Evolutionary conservation across 2,797 vertebrate genomes (phyloP).

Genomic region (Phalanger gymnotis): DNA sequence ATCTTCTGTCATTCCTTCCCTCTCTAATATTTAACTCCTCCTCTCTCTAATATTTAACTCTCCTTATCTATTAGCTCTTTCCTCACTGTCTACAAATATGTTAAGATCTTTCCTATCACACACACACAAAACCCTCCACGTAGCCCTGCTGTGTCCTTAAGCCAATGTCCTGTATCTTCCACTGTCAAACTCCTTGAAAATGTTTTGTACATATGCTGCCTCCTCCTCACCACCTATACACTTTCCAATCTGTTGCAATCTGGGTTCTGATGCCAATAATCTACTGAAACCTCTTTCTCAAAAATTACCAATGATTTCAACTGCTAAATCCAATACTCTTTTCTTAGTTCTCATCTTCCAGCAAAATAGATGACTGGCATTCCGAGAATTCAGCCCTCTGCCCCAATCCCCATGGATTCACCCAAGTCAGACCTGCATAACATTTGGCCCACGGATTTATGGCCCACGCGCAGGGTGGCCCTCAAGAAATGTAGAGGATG

Average conservation of each 20-base stretch:
- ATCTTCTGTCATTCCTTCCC: not conserved
- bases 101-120: not conserved
- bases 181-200: not conserved
- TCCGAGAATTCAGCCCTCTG: not conserved
- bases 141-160: not conserved
- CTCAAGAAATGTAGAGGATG: no score
- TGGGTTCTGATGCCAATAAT: not conserved
- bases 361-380: not conserved
- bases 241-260: not conserved
- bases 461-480: no score
- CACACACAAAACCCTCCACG: not conserved
- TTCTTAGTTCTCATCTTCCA: not conserved
- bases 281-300: not conserved
- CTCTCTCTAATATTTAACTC: not conserved
- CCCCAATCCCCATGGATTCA: not conserved
- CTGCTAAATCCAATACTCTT: not conserved
- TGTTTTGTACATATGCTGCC: not conserved
- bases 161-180: no score
- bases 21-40: not conserved
- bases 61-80: not conserved
- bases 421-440: not conserved
- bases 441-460: no score
- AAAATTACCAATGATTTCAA: not conserved
- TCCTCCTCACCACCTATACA: not conserved
- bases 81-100: not conserved